Evolutionary conservation across 2,113 vertebrate genomes (phyloP), one percentile per base, ranked within the genome.

Genomic region (Nycticebus coucang): DNA sequence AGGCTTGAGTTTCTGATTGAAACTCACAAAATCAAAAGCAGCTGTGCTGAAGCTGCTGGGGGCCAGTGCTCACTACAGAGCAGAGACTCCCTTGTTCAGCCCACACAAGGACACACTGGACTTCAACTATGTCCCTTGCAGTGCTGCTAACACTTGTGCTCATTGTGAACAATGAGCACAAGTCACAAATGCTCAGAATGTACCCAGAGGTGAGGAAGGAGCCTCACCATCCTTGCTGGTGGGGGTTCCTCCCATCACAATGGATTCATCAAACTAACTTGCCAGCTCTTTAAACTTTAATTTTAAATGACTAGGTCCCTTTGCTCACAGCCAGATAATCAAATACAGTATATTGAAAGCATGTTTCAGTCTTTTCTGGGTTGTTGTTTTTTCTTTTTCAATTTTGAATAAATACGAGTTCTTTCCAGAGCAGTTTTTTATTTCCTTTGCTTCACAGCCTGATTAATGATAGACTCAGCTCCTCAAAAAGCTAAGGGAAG

Each of bases 331-430:
- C 64, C 93, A 96, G 72, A 78, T 93, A 93, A 95, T 93, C 89
- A 92, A 95, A 97, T 82, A 59, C 87, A 80, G 59, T 90, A 79
- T 90, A 94, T 33, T 97, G 75, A 53, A 97, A 97, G 93, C 33
- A 94, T 87, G 72, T 90, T 95, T 95, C 78, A 75, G 88, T 88
- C 93, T 94, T 94, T 92, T 95, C 94, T 97, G 72, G 33, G 10
- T 60, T 82, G 30, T 24, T 89, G 11, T 78, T 28, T 19, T 77
- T 69, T 85, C 93, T 93, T 84, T 82, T 68, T 18, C 57, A 86
- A 60, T 93, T 87, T 96, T 94, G 95, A 97, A 95, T 91, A 96
- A 96, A 91, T 91, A 96, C 94, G 60, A 96, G 57, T 85, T 94
- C 84, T 93, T 96, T 95, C 68, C 89, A 78, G 69, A 69, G 86